These are phyloP conservation scores for Diabrotica virgifera DNA, from an alignment of 1,140 invertebrate genomes.

Conservation along the genomic window DNA sequence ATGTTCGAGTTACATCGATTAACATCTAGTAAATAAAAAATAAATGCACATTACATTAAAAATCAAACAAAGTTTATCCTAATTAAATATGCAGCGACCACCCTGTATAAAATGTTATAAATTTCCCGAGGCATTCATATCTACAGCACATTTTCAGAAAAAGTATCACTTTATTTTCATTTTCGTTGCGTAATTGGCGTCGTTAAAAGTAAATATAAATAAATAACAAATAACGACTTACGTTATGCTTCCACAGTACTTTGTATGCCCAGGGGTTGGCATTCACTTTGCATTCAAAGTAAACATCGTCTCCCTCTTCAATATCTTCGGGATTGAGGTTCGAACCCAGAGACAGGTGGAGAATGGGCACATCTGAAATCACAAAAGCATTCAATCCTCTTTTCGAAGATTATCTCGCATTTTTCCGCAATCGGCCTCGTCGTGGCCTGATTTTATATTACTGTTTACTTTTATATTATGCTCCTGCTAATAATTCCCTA, in stretches of 20 bases:
- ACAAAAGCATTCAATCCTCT: slow-evolving; percentile 35
- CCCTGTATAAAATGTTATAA: too few species aligned
- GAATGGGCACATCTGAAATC: slow-evolving; percentile 69
- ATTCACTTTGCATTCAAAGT: slow-evolving; percentile 83
- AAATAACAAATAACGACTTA: slow-evolving; percentile 56
- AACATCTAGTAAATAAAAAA: too few species aligned
- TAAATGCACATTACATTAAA: too few species aligned
- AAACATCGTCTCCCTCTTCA: slow-evolving; percentile 86
- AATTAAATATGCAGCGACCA: too few species aligned
- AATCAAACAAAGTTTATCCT: too few species aligned
- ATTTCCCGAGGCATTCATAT: too few species aligned
- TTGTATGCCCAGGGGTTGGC: slow-evolving; percentile 84
- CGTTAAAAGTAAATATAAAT: slow-evolving; percentile 10
- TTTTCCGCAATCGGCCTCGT: slow-evolving; percentile 23
- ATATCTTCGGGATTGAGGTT: slow-evolving; percentile 85
- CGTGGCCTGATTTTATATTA: slow-evolving; percentile 35
- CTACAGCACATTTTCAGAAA: too few species aligned
- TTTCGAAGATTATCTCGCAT: slow-evolving; percentile 28
- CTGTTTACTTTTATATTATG: slow-evolving; percentile 27
- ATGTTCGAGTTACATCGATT: too few species aligned
- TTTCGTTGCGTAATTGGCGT: not conserved
- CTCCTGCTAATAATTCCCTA: too few species aligned
- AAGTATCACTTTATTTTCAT: not conserved
- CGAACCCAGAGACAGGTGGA: slow-evolving; percentile 72
- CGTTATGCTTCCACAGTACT: slow-evolving; percentile 89